Percentiles rank a stretch among this genome's conserved stretches.
Conservation (phyloP, 2,888 invertebrate species). For the Anarsia innoxiella region DNA sequence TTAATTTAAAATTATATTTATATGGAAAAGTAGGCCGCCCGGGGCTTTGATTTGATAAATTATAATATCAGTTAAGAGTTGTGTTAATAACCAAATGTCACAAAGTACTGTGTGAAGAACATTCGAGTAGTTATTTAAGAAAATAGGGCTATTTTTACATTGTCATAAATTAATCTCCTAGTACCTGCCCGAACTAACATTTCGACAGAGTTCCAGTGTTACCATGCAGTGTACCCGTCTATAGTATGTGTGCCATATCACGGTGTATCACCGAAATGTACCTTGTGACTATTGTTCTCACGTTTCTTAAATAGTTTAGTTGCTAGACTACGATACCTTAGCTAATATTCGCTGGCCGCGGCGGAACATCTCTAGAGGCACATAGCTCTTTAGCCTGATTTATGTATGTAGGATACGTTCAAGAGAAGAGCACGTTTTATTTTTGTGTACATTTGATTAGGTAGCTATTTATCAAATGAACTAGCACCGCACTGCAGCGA, state of each 20-base stretch:
- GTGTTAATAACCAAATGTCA: background rate
- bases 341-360: too few relatives aligned
- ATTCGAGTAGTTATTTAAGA: background rate
- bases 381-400: constrained; percentile 19
- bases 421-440: constrained; percentile 34
- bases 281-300: constrained; percentile 13
- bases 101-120: constrained; percentile 1
- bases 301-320: constrained; percentile 10
- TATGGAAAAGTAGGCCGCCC: too few relatives aligned
- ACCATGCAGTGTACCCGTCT: constrained; percentile 16
- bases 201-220: constrained; percentile 17
- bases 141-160: too few relatives aligned
- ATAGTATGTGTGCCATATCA: constrained; percentile 25
- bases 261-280: constrained; percentile 14
- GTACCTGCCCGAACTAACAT: too few relatives aligned
- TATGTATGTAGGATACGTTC: constrained; percentile 25
- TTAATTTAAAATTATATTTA: too few relatives aligned
- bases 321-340: constrained; percentile 15
- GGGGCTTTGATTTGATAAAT: constrained; percentile 1
- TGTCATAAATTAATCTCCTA: too few relatives aligned
- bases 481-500: constrained; percentile 26
- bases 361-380: background rate
- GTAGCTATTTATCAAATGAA: constrained; percentile 35
- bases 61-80: too few relatives aligned
- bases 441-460: constrained; percentile 36